Conservation (phyloP, 2,113 vertebrate species). For the Microcebus lehilahytsara region DNA sequence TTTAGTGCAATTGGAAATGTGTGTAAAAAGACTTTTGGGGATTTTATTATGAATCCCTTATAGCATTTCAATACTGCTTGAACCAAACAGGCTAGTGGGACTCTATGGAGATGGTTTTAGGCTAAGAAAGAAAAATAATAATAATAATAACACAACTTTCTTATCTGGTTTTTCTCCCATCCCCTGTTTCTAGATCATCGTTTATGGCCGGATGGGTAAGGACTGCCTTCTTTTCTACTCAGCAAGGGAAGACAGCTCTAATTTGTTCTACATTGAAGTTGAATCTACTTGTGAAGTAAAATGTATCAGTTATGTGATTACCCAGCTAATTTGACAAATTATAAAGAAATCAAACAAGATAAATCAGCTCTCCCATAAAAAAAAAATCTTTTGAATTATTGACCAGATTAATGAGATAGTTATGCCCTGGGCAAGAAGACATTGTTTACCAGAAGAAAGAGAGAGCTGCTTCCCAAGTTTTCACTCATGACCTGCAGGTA, state of each 20-base stretch:
- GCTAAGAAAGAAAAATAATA: conserved; percentile 7
- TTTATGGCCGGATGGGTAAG: conserved; percentile 16
- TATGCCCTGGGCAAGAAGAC: not conserved
- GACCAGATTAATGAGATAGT: conserved; percentile 38
- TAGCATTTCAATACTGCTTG: conserved; percentile 47
- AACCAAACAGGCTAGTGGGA: conserved; percentile 19
- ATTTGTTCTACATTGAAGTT: not conserved
- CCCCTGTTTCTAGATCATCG: conserved; percentile 63
- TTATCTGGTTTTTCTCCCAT: conserved; percentile 42
- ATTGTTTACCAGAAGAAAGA: not conserved
- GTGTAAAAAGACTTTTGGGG: not conserved
- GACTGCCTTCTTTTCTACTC: conserved; percentile 73
- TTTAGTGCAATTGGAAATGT: not conserved
- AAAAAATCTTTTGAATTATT: conserved; percentile 34
- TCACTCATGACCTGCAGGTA: not conserved
- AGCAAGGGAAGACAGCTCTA: not conserved
- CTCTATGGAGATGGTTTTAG: not conserved
- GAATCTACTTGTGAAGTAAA: not conserved
- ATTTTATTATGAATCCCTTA: conserved; percentile 50
- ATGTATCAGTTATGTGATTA: conserved; percentile 50
- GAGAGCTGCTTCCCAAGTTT: not conserved
- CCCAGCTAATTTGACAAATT: conserved; percentile 40
- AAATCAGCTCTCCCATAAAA: conserved; percentile 31
- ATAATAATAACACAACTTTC: conserved; percentile 29
- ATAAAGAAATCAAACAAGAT: conserved; percentile 51